phyloP scores from a whole-genome alignment of 64 coral and sea anemone genomes.

The Trachythela sp. region DNA sequence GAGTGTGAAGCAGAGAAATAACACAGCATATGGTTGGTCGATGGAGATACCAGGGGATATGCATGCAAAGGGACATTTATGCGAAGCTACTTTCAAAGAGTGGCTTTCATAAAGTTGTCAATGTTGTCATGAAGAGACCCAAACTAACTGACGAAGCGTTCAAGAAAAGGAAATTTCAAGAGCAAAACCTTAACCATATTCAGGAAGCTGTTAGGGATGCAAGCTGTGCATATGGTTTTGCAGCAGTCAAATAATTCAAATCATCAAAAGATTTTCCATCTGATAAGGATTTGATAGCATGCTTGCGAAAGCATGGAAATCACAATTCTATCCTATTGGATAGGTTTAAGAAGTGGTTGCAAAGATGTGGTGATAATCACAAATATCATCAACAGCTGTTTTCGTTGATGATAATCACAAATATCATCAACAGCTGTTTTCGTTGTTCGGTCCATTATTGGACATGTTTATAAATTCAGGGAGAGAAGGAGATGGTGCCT shows the following conservation, averaged over 20 bases:
- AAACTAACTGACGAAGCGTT: background rate
- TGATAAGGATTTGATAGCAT: background rate
- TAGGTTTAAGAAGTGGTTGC: background rate
- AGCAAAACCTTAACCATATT: background rate
- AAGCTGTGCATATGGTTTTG: background rate
- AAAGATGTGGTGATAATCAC: background rate
- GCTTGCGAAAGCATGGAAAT: background rate
- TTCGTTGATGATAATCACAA: background rate
- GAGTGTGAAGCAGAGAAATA: background rate
- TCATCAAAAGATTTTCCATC: background rate
- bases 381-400: background rate
- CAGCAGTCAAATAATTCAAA: background rate
- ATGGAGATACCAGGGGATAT: slow-evolving; percentile 6
- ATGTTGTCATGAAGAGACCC: background rate
- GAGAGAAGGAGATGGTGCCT: background rate
- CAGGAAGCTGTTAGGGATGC: background rate
- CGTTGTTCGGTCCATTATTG: background rate
- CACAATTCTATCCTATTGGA: background rate
- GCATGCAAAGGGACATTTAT: slow-evolving; percentile 11
- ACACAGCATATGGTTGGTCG: background rate
- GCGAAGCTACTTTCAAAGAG: background rate
- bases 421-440: background rate
- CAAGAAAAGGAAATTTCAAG: no score
- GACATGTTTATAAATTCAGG: background rate
- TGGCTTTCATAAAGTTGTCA: background rate